These are phyloP conservation scores for Petromus typicus DNA, from an alignment of 2,113 vertebrate species.

Conservation along the genomic window DNA sequence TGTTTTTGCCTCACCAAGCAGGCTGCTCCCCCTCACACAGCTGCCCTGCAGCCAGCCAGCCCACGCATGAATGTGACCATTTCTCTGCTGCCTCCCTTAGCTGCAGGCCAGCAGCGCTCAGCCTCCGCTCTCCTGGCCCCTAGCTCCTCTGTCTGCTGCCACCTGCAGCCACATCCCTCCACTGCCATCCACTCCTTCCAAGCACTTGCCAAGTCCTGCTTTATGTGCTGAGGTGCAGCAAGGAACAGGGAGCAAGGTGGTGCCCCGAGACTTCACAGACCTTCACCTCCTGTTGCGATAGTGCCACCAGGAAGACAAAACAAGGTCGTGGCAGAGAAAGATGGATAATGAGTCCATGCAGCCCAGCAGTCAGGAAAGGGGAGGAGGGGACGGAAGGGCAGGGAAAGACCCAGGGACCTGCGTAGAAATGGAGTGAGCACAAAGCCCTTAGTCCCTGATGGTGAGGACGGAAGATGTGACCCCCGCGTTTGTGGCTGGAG, in stretches of 20 bases:
- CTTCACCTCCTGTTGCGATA: too few relatives aligned
- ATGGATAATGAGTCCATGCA: neutral
- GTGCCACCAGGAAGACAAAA: neutral
- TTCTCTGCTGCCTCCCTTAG: neutral
- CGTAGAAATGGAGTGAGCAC: neutral
- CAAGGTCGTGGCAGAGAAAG: neutral
- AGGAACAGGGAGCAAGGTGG: neutral
- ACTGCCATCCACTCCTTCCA: neutral
- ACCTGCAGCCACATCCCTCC: neutral
- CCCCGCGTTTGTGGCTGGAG: neutral
- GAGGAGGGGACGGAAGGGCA: neutral
- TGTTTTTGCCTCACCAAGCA: neutral
- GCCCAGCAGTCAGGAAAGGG: neutral
- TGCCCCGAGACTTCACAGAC: neutral
- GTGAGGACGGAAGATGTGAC: neutral
- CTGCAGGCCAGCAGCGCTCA: neutral
- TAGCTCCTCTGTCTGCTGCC: neutral
- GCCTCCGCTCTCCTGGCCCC: neutral
- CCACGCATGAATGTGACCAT: too few relatives aligned
- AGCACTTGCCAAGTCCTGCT: neutral
- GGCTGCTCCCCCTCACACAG: neutral
- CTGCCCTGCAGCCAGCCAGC: neutral
- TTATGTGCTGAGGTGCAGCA: neutral
- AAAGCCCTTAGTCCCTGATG: neutral
- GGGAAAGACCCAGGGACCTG: neutral